These are phyloP conservation scores for Callorhinus ursinus DNA, from an alignment of 2,113 vertebrate genomes.

Conservation along the genomic window DNA sequence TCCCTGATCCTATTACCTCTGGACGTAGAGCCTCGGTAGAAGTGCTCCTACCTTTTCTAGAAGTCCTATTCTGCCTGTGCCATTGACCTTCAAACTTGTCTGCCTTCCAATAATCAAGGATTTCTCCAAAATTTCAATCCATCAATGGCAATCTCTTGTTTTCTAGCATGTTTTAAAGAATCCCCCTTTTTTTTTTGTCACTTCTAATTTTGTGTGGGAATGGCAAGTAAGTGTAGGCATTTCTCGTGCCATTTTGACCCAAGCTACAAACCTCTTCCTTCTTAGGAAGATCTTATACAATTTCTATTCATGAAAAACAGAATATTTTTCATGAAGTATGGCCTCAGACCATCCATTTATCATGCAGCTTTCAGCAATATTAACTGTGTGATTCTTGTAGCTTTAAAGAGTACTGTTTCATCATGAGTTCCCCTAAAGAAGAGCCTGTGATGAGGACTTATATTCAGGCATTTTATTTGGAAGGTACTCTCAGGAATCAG, in stretches of 20 bases:
- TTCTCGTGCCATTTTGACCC: background rate
- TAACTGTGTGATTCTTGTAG: background rate
- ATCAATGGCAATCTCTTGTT: background rate
- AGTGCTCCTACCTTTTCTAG: background rate
- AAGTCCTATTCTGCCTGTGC: background rate
- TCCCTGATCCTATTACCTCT: background rate
- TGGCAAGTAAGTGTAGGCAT: background rate
- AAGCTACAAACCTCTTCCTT: background rate
- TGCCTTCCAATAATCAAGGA: background rate
- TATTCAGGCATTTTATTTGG: background rate
- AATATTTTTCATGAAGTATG: background rate
- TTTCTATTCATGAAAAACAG: background rate
- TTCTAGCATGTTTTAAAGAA: background rate
- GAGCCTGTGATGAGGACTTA: background rate
- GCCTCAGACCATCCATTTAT: background rate
- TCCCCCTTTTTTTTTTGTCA: background rate
- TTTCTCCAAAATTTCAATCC: background rate
- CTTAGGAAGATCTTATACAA: background rate
- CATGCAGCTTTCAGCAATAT: background rate
- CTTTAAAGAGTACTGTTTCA: background rate
- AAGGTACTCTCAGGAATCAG: background rate
- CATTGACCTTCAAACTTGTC: background rate
- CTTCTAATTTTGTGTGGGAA: background rate
- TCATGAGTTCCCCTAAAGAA: background rate
- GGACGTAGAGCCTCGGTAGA: background rate